phyloP scores from a whole-genome alignment of 2,113 vertebrate species.

The Zonotrichia leucophrys region DNA sequence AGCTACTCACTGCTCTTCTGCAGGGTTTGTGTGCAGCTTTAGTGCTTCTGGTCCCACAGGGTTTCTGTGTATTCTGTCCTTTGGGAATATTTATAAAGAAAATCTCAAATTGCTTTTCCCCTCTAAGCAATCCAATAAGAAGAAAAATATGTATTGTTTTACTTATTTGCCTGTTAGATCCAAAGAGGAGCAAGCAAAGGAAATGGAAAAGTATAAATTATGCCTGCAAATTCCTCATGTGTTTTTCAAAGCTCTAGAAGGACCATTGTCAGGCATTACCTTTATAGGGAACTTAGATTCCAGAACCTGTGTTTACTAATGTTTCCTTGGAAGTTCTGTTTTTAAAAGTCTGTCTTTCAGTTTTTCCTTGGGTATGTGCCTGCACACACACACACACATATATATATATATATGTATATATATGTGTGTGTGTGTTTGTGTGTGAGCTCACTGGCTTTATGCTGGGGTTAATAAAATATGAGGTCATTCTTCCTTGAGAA shows the following conservation, averaged over 20 bases:
- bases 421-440: background rate
- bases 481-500: conserved; percentile 61
- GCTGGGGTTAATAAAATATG: conserved; percentile 29
- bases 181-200: background rate
- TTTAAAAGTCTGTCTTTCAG: background rate
- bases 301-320: background rate
- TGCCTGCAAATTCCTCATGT: background rate
- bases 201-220: background rate
- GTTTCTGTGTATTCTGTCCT: background rate
- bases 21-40: background rate
- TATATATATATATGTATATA: background rate
- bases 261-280: background rate
- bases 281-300: background rate
- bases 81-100: background rate
- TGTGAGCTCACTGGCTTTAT: conserved; percentile 19
- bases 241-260: background rate
- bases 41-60: background rate
- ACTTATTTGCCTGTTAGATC: background rate
- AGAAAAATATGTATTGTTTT: background rate
- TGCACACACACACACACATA: background rate
- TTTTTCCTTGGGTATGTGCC: background rate
- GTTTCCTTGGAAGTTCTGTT: background rate
- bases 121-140: background rate
- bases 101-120: background rate
- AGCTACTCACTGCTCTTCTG: background rate